Evolutionary conservation across 2,888 invertebrate species (phyloP).

Genomic region (Calephelis perditalis): DNA sequence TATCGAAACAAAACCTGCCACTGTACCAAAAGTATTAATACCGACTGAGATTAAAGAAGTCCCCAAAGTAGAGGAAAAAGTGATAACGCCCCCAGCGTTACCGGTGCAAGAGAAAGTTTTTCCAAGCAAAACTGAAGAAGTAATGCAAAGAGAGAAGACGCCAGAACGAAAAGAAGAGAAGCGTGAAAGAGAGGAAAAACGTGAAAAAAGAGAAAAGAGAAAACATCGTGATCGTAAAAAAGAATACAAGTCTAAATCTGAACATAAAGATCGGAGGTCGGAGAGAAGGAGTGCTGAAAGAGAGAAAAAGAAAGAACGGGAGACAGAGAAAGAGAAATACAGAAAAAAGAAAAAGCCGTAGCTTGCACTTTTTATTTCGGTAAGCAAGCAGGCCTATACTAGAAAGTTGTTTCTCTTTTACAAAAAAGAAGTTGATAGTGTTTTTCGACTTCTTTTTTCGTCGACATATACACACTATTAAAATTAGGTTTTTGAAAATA

Average conservation of each 20-base stretch:
- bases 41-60: slow-evolving; percentile 27
- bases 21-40: slow-evolving; percentile 27
- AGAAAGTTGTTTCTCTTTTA: too few species aligned
- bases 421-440: too few species aligned
- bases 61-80: slow-evolving; percentile 28
- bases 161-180: slow-evolving; percentile 32
- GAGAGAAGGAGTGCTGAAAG: slow-evolving; percentile 29
- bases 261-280: slow-evolving; percentile 40
- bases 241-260: slow-evolving; percentile 47
- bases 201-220: slow-evolving; percentile 41
- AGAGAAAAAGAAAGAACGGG: slow-evolving; percentile 27
- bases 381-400: too few species aligned
- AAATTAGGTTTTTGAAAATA: too few species aligned
- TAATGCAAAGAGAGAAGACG: slow-evolving; percentile 30
- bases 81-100: slow-evolving; percentile 25
- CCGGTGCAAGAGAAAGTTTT: slow-evolving; percentile 14
- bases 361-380: too few species aligned
- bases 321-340: slow-evolving; percentile 27
- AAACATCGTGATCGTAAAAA: slow-evolving; percentile 49
- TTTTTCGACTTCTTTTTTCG: too few species aligned
- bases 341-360: slow-evolving; percentile 37
- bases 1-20: slow-evolving; percentile 36
- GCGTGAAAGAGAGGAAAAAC: slow-evolving; percentile 27
- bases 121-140: slow-evolving; percentile 25
- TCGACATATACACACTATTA: too few species aligned